phyloP scores from a whole-genome alignment of 2,888 invertebrate species.

The Apotomis capreana region DNA sequence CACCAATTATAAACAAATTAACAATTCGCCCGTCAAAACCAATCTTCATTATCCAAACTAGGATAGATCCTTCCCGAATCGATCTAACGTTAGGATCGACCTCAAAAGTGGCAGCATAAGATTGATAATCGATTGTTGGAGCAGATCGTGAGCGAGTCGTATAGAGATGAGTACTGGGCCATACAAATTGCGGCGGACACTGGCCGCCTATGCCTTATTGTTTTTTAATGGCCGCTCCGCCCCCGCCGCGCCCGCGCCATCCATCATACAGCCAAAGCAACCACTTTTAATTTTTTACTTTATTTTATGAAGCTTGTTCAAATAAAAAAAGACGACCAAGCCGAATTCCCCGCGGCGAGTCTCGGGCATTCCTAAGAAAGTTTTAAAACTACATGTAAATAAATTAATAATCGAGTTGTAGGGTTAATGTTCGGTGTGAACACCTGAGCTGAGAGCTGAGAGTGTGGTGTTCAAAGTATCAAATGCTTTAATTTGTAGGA shows the following conservation, averaged over 20 bases:
- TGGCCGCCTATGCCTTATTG: constrained; percentile 74
- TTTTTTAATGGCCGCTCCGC: constrained; percentile 79
- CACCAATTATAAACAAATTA: constrained; percentile 74
- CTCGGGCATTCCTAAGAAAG: constrained; percentile 68
- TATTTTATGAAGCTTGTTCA: constrained; percentile 59
- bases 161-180: constrained; percentile 68
- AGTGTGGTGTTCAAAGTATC: constrained; percentile 5
- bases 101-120: constrained; percentile 10
- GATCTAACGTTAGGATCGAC: constrained; percentile 7
- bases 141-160: constrained; percentile 42
- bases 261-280: constrained; percentile 64
- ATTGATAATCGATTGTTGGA: constrained; percentile 43
- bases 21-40: constrained; percentile 62
- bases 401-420: constrained; percentile 60
- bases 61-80: constrained; percentile 41
- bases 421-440: constrained; percentile 55
- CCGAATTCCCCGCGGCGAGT: constrained; percentile 74
- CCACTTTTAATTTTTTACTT: constrained; percentile 55
- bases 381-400: constrained; percentile 75
- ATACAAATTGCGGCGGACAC: constrained; percentile 78
- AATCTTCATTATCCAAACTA: constrained; percentile 58
- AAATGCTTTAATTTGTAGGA: neutral
- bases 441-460: constrained; percentile 22
- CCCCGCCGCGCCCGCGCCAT: constrained; percentile 68
- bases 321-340: constrained; percentile 59